Percentiles rank a stretch among this genome's conserved stretches.
Evolutionary conservation across 2,797 vertebrate species (phyloP).

Genomic region (Nyctibius grandis): DNA sequence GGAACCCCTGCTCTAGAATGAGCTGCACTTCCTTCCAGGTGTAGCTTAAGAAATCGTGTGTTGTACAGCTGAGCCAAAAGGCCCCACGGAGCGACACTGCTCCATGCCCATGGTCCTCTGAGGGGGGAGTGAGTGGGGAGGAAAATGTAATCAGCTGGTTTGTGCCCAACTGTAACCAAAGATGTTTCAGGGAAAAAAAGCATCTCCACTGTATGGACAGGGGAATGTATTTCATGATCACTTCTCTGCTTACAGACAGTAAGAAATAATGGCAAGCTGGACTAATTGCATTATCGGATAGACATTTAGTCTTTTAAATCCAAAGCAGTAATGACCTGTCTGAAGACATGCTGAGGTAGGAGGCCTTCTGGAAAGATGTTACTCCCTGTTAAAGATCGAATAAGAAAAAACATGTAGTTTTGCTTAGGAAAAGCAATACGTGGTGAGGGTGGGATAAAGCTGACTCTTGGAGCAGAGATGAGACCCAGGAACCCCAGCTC

Average conservation of each 20-base stretch:
- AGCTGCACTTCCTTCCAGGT: background rate
- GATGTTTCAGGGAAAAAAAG: background rate
- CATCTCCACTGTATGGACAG: fast-evolving
- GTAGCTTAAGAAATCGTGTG: background rate
- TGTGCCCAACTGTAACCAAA: background rate
- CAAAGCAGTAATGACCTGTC: slow-evolving; percentile 11
- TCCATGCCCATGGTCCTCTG: fast-evolving
- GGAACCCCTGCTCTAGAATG: background rate
- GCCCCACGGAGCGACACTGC: fast-evolving
- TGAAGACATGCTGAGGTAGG: background rate
- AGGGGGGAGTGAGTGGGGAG: fast-evolving
- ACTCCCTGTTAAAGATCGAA: background rate
- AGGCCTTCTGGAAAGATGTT: background rate
- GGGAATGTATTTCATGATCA: background rate
- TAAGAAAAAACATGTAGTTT: background rate
- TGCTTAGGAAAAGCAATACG: background rate
- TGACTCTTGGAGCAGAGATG: background rate
- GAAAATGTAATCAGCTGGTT: background rate
- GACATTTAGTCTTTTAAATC: slow-evolving; percentile 56
- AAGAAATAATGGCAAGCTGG: slow-evolving; percentile 10
- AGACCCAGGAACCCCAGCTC: background rate
- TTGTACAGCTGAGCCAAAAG: background rate
- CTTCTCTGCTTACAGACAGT: background rate
- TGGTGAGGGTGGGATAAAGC: background rate
- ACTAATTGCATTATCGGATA: slow-evolving; percentile 54